Base-by-base conservation (phyloP, 1,140 invertebrate genomes). In the Polypedilum vanderplanki region DNA sequence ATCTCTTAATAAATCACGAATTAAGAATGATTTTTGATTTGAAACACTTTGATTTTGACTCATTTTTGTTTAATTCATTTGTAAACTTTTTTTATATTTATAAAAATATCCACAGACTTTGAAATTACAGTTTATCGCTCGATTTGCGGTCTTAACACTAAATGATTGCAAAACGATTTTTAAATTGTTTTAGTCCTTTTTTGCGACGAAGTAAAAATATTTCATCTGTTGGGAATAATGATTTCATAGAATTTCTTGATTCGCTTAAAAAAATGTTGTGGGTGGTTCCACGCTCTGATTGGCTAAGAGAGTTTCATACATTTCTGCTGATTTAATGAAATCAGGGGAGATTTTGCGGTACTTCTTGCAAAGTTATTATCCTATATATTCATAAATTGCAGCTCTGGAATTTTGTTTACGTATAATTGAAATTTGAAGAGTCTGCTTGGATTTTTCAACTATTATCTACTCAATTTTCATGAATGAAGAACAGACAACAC, bases 161-260 rank as follows among this genome's bases (percentile, higher is more conserved):
- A 70, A 70, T 70, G 17, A n/a, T 70, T 20, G 65, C 17, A 70
- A 70, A 70, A 22, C 20, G 65, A 18, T 70, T 70, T 70, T 70
- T 70, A 70, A 70, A 18, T 70, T 70, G 65, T 70, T 70, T 57
- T 57, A 57, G 46, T 57, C 46, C 46, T 15, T 57, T 57, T 57
- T 70, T 70, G 65, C 65, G 7, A 17, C 46, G n/a, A 33, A 33
- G 2, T 33, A 33, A 33, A 33, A 33, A 15, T 12, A 12, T 15
- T n/a, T 57, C 46, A 57, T 57, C 12, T 57, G 46, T n/a, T 15
- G 15, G 46, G 46, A 15, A 57, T 57, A 57, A 57, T 57, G 0
- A n/a, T 57, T 57, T 15, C 46, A 57, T 12, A 57, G 15, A n/a
- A 3, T 33, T 33, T 33, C 24, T 12, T 57, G 10, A 57, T 57